A percentile compares a stretch with the other conserved stretches of the same genome.
Conservation (phyloP, 1,140 invertebrate species). For the Ladona fulva region DNA sequence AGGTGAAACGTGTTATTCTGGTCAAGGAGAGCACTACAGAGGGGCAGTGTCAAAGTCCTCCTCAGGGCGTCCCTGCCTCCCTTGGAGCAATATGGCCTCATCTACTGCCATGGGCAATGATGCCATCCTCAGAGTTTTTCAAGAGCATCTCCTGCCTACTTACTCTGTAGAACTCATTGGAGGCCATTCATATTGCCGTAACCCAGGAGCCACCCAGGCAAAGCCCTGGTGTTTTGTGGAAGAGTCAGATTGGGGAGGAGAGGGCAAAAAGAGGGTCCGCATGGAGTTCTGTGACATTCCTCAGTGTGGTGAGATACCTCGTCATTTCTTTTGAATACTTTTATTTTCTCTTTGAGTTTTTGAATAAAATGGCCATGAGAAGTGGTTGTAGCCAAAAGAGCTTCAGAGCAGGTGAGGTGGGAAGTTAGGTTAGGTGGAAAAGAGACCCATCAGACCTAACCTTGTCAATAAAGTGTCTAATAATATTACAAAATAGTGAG, state of each 20-base stretch:
- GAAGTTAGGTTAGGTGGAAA: too few species aligned
- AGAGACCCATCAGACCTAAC: too few species aligned
- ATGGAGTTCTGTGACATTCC: slow-evolving; percentile 75
- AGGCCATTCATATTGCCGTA: slow-evolving; percentile 85
- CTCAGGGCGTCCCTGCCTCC: slow-evolving; percentile 63
- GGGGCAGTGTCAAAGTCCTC: slow-evolving; percentile 63
- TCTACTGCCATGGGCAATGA: not conserved
- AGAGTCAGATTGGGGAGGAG: not conserved
- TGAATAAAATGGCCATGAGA: too few species aligned
- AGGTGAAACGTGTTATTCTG: slow-evolving; percentile 77
- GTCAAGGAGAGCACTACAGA: slow-evolving; percentile 69
- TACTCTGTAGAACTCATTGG: slow-evolving; percentile 75
- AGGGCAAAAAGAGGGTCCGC: slow-evolving; percentile 43
- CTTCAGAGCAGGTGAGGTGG: too few species aligned
- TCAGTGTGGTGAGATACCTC: slow-evolving; percentile 57
- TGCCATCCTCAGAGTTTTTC: slow-evolving; percentile 39
- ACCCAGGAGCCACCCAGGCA: slow-evolving; percentile 66
- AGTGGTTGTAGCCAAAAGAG: too few species aligned
- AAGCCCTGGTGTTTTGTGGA: slow-evolving; percentile 91
- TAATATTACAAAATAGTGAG: too few species aligned
- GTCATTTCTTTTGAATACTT: too few species aligned
- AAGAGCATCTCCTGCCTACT: slow-evolving; percentile 56
- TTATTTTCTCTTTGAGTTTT: too few species aligned
- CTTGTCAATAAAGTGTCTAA: too few species aligned
- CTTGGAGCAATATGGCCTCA: slow-evolving; percentile 47